phyloP scores from a whole-genome alignment of 2,113 vertebrate species.

The Misgurnus anguillicaudatus region DNA sequence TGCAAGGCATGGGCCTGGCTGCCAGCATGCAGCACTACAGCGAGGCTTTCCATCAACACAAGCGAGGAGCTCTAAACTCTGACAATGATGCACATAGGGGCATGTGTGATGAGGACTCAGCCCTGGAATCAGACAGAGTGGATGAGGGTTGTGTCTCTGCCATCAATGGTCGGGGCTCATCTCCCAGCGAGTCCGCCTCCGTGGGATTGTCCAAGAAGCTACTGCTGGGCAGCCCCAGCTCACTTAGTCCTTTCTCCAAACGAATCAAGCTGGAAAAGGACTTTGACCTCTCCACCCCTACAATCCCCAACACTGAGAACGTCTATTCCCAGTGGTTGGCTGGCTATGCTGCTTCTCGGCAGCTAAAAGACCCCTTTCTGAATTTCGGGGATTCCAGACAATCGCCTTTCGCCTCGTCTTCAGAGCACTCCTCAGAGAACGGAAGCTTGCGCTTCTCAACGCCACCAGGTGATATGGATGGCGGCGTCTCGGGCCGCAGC shows the following conservation, averaged over 20 bases:
- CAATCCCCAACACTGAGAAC: slow-evolving; percentile 98
- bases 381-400: slow-evolving; percentile 99
- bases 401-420: slow-evolving; percentile 98
- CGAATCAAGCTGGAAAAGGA: slow-evolving; percentile 99
- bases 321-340: slow-evolving; percentile 99
- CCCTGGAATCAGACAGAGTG: slow-evolving; percentile 89
- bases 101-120: slow-evolving; percentile 91
- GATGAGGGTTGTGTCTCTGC: slow-evolving; percentile 82
- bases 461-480: slow-evolving; percentile 95
- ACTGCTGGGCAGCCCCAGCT: slow-evolving; percentile 95
- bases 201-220: slow-evolving; percentile 97
- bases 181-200: slow-evolving; percentile 92
- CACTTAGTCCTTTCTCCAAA: slow-evolving; percentile 97
- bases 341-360: slow-evolving; percentile 95
- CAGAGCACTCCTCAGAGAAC: slow-evolving; percentile 98
- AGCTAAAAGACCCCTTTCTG: slow-evolving; percentile 99
- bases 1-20: slow-evolving; percentile 96
- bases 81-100: slow-evolving; percentile 91
- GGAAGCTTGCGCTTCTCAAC: slow-evolving; percentile 99
- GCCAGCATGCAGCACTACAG: slow-evolving; percentile 99
- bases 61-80: slow-evolving; percentile 87
- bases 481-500: slow-evolving; percentile 95
- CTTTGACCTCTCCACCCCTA: slow-evolving; percentile 92
- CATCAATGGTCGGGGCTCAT: slow-evolving; percentile 93
- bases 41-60: slow-evolving; percentile 95